Conservation (phyloP, 64 coral and sea anemone genomes). For the Pachyseris speciosa region DNA sequence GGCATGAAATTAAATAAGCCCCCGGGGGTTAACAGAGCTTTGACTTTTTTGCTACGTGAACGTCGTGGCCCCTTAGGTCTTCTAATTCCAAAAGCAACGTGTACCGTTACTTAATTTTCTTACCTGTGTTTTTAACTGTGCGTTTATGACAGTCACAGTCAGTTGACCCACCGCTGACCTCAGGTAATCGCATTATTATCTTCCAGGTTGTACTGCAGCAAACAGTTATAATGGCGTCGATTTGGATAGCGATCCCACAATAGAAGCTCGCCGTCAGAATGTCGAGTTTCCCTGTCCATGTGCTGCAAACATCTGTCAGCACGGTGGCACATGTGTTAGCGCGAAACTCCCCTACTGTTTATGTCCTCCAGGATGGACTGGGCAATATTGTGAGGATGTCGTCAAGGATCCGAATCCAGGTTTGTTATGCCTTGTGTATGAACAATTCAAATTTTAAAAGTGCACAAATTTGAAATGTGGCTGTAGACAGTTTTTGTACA, state of each 20-base stretch:
- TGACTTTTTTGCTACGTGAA: too few species aligned
- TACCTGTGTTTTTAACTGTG: background rate
- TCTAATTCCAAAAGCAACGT: too few species aligned
- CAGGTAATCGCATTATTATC: background rate
- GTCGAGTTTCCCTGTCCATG: constrained; percentile 91
- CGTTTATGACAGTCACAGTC: too few species aligned
- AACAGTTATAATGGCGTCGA: constrained; percentile 85
- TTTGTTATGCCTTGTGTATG: constrained; percentile 38
- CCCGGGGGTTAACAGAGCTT: too few species aligned
- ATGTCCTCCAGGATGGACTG: constrained; percentile 79
- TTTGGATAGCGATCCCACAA: constrained; percentile 76
- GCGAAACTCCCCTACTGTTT: constrained; percentile 73
- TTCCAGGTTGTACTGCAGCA: constrained; percentile 80
- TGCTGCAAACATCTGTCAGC: constrained; percentile 32
- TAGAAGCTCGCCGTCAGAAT: constrained; percentile 77
- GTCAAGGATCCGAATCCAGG: constrained; percentile 44
- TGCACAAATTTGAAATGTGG: too few species aligned
- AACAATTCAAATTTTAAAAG: too few species aligned
- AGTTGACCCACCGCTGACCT: background rate
- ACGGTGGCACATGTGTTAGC: constrained; percentile 79
- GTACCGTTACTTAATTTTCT: too few species aligned
- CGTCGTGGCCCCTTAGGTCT: too few species aligned
- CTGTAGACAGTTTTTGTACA: too few species aligned
- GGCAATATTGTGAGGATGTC: constrained; percentile 40
- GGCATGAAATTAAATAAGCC: too few species aligned